A percentile compares a stretch with the other conserved stretches of the same genome.
phyloP scores from a whole-genome alignment of 2,888 invertebrate genomes.

The Cephus runcator region DNA sequence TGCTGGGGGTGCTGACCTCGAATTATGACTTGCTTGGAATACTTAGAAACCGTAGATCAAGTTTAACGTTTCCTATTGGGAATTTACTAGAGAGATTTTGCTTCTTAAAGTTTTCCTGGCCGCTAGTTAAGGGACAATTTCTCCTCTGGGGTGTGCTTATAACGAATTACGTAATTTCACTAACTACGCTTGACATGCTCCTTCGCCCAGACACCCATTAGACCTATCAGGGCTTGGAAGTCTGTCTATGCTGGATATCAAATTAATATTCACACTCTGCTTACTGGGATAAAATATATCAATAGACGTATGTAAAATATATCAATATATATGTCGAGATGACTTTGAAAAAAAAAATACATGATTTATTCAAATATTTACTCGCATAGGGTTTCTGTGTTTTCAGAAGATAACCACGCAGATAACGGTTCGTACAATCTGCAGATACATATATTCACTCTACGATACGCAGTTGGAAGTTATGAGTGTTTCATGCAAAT shows the following conservation, averaged over 20 bases:
- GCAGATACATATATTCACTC: background rate
- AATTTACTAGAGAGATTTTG: background rate
- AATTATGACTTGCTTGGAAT: background rate
- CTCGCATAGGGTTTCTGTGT: background rate
- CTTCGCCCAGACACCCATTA: conserved; percentile 21
- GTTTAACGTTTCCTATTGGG: background rate
- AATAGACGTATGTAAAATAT: background rate
- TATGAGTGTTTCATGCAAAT: conserved; percentile 30
- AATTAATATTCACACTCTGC: background rate
- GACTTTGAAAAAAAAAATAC: background rate
- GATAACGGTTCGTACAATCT: background rate
- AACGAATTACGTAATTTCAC: conserved; percentile 43
- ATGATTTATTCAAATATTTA: background rate
- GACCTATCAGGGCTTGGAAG: background rate
- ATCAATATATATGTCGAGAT: background rate
- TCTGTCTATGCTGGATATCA: background rate
- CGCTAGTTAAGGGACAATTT: background rate
- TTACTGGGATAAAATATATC: background rate
- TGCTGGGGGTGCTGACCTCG: too few species aligned
- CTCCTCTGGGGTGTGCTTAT: conserved; percentile 31
- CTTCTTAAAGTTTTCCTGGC: background rate
- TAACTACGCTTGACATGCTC: conserved; percentile 43
- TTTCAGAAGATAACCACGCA: background rate
- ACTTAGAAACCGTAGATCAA: background rate
- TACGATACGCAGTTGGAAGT: conserved; percentile 17